Percentiles rank a stretch among this genome's conserved stretches.
Conservation (phyloP, 2,113 vertebrate species). For the Tretioscincus oriximinensis region DNA sequence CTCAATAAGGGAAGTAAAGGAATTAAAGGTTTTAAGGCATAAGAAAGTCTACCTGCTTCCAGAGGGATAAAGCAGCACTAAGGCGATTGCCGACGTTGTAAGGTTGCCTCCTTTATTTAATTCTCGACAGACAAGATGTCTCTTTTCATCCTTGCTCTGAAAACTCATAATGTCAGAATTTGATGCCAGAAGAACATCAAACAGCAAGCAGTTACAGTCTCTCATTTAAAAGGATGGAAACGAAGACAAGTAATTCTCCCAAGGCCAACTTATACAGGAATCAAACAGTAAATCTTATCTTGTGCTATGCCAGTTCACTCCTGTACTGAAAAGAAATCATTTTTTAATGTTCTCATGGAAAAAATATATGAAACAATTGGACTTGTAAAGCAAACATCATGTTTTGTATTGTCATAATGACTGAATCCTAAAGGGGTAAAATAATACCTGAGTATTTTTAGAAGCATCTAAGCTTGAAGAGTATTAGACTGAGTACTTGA, state of each 20-base stretch:
- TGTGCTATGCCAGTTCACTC: not conserved
- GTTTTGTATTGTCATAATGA: too few relatives aligned
- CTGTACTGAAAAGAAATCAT: not conserved
- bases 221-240: not conserved
- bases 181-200: not conserved
- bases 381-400: too few relatives aligned
- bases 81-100: conserved; percentile 44
- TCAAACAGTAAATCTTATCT: not conserved
- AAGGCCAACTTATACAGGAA: not conserved
- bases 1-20: conserved; percentile 9
- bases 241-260: not conserved
- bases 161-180: not conserved
- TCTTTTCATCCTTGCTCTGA: not conserved
- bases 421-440: too few relatives aligned
- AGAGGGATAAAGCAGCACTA: conserved; percentile 23
- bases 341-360: not conserved
- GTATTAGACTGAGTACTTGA: too few relatives aligned
- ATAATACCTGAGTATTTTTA: too few relatives aligned
- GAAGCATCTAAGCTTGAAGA: too few relatives aligned
- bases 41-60: conserved; percentile 15
- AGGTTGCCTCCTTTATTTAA: conserved; percentile 20
- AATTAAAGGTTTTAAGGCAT: conserved; percentile 19
- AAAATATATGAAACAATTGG: not conserved
- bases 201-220: not conserved
- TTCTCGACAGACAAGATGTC: not conserved